Base-by-base conservation (phyloP, 1,140 invertebrate species). In the Sycophila sp. region DNA sequence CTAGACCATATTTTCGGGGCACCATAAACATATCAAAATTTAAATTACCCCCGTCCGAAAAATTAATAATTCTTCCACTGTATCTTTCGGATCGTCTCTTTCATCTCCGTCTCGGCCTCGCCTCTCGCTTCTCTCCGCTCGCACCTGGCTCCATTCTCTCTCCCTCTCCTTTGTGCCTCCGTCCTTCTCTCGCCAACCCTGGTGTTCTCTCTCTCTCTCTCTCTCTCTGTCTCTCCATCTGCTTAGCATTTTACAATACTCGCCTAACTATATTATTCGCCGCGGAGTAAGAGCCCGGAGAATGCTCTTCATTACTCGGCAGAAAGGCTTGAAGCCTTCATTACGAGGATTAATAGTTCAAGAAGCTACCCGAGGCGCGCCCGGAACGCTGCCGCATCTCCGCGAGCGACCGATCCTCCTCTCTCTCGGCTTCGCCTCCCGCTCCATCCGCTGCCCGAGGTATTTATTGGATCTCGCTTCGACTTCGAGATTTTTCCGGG, bases 331-430 rank as follows among this genome's bases (percentile, higher is more conserved):
- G 69, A 75, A 77, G 71, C 64, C 66, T 75, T 78, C 69, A 73
- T 75, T 75, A 77, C 62, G 53, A 51, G 71, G 75, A 78, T 78
- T 76, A 74, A 75, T 78, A 73, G 71, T 73, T 63, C 28, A 69
- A 65, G 42, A 64, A 38, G 36, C 62, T 38, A 42, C 62, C 62
- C 32, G 47, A 65, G 62, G 45, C 62, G 45, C 62, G 30, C 32
- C 19, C 1, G 42, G 40, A 63, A 47, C 60, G 60, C 34, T 11
- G 11, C 15, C 40, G 42, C 26, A 5, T 30, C 28, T 5, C 36
- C 13, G 32, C 56, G 40, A 7, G 6, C 40, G n/a, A n/a, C n/a
- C n/a, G n/a, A n/a, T n/a, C n/a, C n/a, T n/a, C n/a, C n/a, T n/a
- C n/a, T n/a, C n/a, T n/a, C n/a, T 30, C 49, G 19, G n/a, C 49